Base-by-base conservation (phyloP, 2,113 vertebrate species). In the Notothenia rossii region DNA sequence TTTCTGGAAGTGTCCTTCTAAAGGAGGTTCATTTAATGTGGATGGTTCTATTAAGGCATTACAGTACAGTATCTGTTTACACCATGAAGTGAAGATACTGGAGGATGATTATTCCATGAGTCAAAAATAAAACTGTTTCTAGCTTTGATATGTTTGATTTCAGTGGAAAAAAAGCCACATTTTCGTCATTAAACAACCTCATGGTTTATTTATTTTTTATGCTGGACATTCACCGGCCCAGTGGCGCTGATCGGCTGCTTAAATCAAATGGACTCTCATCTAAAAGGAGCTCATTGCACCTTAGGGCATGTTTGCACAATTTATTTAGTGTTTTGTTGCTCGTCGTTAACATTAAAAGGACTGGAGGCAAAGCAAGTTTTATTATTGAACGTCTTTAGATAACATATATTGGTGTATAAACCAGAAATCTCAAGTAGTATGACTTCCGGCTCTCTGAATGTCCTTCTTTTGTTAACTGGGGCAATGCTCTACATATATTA, bases 31-130 rank as follows among this genome's bases (percentile, higher is more conserved):
- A 69, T 83, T 90, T 50, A 10, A 90, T 89, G 87, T 91, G 20
- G 72, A 75, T 86, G 89, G 76, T 88, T 60, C 86, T 90, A 88
- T 92, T 93, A 94, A 94, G 91, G 93, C 93, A 93, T 89, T 88
- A 77, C 82, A 91, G 86, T 91, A 75, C 81, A 88, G 88, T 89
- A 86, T 92, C 77, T 85, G 74, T 69, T 84, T 75, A 81, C 75
- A 77, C 49, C 76, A 78, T 82, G 75, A 72, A 56, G 10, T 67
- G 69, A 85, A 84, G 82, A 87, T 83, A 86, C 69, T 77, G 17
- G 46, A 80, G 33, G 79, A 88, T 92, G 92, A 79, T 72, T 80
- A 69, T 86, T 88, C 54, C 83, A 54, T 60, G 85, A 81, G 75
- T 79, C 25, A 59, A 55, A 75, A 80, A 56, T 22, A 12, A 82